phyloP scores from a whole-genome alignment of 2,797 vertebrate species.

The Myotis daubentonii region DNA sequence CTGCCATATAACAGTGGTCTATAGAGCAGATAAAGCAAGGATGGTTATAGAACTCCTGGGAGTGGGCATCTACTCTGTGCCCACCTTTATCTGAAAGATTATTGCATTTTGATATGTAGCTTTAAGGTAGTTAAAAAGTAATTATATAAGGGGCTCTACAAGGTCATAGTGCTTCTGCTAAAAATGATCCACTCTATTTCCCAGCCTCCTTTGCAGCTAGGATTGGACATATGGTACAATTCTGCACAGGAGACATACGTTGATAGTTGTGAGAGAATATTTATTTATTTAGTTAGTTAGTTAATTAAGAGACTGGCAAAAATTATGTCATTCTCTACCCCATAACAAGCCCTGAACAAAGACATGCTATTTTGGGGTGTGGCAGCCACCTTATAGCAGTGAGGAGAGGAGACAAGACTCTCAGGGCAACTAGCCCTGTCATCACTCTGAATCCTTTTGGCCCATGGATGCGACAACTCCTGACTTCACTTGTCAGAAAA shows the following conservation, averaged over 20 bases:
- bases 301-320: not conserved
- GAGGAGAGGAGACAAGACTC: not conserved
- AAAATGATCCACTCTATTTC: not conserved
- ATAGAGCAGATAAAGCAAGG: too few species aligned
- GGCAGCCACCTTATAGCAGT: not conserved
- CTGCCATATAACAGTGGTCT: too few species aligned
- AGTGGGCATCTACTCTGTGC: not conserved
- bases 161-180: not conserved
- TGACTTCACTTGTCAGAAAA: not conserved
- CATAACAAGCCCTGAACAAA: not conserved
- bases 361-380: not conserved
- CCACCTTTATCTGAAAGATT: not conserved
- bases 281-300: not conserved
- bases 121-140: not conserved
- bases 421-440: too few species aligned
- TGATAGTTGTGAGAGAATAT: not conserved
- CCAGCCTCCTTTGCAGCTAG: not conserved
- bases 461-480: accelerated
- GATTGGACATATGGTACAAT: not conserved
- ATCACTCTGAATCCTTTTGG: not conserved
- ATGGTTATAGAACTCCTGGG: not conserved
- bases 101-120: not conserved
- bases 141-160: not conserved
- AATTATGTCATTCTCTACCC: not conserved
- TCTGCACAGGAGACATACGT: not conserved